A percentile compares a stretch with the other conserved stretches of the same genome.
Conservation (phyloP, 2,797 vertebrate species). For the Leuciscus waleckii region DNA sequence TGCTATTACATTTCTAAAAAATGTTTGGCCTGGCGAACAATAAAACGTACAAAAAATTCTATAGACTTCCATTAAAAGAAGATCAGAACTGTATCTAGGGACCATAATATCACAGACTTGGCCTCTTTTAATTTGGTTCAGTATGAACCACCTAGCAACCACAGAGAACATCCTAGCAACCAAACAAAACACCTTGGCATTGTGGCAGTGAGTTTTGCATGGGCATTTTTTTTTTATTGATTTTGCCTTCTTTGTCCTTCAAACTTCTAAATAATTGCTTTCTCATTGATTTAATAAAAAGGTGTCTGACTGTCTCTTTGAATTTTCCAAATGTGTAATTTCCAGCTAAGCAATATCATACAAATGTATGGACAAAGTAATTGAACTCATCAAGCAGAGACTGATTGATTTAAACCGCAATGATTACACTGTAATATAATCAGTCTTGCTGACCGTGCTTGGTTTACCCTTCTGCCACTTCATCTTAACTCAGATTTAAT, state of each 20-base stretch:
- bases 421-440: conserved; percentile 55
- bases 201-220: not conserved
- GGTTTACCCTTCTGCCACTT: conserved; percentile 32
- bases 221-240: not conserved
- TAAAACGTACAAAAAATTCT: not conserved
- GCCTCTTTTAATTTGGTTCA: not conserved
- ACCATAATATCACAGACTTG: not conserved
- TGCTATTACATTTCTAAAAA: not conserved
- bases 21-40: not conserved
- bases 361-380: conserved; percentile 53
- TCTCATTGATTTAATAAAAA: conserved; percentile 24
- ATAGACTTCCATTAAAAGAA: not conserved
- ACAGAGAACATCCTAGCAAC: not conserved
- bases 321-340: conserved; percentile 52
- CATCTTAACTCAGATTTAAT: conserved; percentile 38
- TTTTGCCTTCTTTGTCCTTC: conserved; percentile 12
- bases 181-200: not conserved
- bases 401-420: conserved; percentile 55
- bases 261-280: conserved; percentile 20
- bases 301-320: conserved; percentile 27
- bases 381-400: conserved; percentile 53
- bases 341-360: conserved; percentile 50
- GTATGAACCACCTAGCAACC: not conserved
- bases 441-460: conserved; percentile 35
- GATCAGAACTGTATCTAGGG: not conserved